phyloP scores from a whole-genome alignment of 2,797 vertebrate genomes.

The Oceanodroma leucorhoa region DNA sequence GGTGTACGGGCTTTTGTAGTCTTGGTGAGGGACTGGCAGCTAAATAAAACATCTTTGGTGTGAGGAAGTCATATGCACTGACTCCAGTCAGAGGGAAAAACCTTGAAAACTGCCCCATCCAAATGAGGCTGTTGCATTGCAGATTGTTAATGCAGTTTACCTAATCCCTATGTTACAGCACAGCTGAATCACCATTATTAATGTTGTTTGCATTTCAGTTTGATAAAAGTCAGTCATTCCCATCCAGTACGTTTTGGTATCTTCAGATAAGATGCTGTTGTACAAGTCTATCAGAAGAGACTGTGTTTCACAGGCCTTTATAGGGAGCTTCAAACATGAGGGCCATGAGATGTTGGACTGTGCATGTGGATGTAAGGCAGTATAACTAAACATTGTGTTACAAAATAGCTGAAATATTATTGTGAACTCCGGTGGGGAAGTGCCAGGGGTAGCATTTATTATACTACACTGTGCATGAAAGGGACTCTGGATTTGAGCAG shows the following conservation, averaged over 20 bases:
- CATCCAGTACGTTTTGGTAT: neutral
- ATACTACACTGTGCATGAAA: neutral
- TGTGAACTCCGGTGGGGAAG: neutral
- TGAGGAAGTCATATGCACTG: neutral
- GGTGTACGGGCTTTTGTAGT: neutral
- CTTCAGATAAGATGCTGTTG: neutral
- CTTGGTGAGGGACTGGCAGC: neutral
- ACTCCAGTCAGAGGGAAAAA: neutral
- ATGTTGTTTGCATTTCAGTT: neutral
- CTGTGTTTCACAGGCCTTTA: neutral
- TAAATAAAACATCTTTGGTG: neutral
- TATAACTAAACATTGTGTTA: neutral
- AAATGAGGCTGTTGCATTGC: neutral
- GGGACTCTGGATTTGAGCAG: neutral
- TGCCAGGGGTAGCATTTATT: neutral
- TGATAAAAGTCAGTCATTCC: neutral
- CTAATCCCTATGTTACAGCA: neutral
- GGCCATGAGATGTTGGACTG: neutral
- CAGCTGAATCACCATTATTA: neutral
- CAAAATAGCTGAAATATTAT: neutral
- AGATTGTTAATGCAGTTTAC: neutral
- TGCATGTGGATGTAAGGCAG: neutral
- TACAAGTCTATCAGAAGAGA: neutral
- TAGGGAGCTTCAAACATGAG: neutral
- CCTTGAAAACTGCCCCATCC: neutral